phyloP scores from a whole-genome alignment of 2,797 vertebrate species.

The Sphaeramia orbicularis region DNA sequence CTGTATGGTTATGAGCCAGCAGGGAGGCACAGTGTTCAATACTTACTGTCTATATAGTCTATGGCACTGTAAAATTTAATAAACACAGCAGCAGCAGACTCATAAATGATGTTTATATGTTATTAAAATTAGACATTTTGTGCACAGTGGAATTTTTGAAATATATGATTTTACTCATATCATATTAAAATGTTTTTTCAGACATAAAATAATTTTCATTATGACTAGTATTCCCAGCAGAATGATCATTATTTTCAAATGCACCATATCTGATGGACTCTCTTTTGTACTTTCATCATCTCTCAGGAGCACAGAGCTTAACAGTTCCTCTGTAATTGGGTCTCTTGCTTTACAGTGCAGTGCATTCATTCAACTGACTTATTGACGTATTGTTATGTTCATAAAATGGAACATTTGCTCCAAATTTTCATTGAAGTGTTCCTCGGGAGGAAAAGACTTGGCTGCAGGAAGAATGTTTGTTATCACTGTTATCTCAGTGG shows the following conservation, averaged over 20 bases:
- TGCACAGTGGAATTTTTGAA: slow-evolving; percentile 1
- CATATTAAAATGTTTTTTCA: slow-evolving; percentile 30
- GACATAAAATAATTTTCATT: slow-evolving; percentile 46
- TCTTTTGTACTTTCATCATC: slow-evolving; percentile 61
- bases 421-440: slow-evolving; percentile 81
- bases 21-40: slow-evolving; percentile 38
- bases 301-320: slow-evolving; percentile 70
- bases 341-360: slow-evolving; percentile 69
- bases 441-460: slow-evolving; percentile 78
- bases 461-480: slow-evolving; percentile 80
- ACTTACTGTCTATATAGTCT: slow-evolving; percentile 25
- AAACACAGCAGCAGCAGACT: slow-evolving; percentile 2
- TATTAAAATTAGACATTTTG: slow-evolving; percentile 24
- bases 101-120: slow-evolving; percentile 13
- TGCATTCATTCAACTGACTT: slow-evolving; percentile 69
- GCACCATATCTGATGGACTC: slow-evolving; percentile 51
- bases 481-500: slow-evolving; percentile 82
- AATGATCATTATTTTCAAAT: slow-evolving; percentile 59
- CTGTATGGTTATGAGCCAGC: slow-evolving; percentile 51
- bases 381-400: slow-evolving; percentile 79
- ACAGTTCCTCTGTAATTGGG: slow-evolving; percentile 75
- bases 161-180: slow-evolving; percentile 42
- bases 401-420: slow-evolving; percentile 77
- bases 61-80: slow-evolving; percentile 12
- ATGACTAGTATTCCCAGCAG: slow-evolving; percentile 58